Percentiles rank a stretch among this genome's conserved stretches.
Conservation (phyloP, 2,113 vertebrate species). For the Macrotis lagotis region DNA sequence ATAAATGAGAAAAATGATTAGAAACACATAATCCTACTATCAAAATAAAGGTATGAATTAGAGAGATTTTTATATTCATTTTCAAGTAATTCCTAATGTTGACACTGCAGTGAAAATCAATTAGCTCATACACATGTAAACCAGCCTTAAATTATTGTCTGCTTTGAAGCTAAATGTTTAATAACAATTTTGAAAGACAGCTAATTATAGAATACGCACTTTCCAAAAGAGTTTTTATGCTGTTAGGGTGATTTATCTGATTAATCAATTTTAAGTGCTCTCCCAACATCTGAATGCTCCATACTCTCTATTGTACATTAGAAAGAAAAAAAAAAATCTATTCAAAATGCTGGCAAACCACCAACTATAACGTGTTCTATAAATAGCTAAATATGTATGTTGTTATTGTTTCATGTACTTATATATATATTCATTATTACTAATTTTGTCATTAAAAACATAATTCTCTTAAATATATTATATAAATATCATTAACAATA, state of each 20-base stretch:
- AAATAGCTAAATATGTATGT: not conserved
- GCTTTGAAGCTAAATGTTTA: constrained; percentile 40
- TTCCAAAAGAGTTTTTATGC: constrained; percentile 46
- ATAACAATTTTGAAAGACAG: not conserved
- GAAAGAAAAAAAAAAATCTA: not conserved
- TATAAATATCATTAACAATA: not conserved
- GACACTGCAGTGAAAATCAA: constrained; percentile 38
- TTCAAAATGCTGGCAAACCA: not conserved
- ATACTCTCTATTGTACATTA: not conserved
- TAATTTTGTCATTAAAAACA: not conserved
- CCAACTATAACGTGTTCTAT: not conserved
- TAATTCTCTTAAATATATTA: not conserved
- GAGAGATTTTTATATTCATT: constrained; percentile 21
- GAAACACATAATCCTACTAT: not conserved
- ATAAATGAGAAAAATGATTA: not conserved
- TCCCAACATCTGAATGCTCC: not conserved
- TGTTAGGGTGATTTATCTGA: not conserved
- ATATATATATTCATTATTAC: not conserved
- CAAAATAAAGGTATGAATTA: constrained; percentile 35
- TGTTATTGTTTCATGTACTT: not conserved
- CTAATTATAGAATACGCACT: constrained; percentile 61
- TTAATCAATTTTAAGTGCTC: not conserved
- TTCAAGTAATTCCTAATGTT: constrained; percentile 25
- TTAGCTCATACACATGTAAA: constrained; percentile 25
- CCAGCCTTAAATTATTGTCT: constrained; percentile 28